phyloP scores from a whole-genome alignment of 1,140 invertebrate genomes.

The Ceratosolen solmsi region DNA sequence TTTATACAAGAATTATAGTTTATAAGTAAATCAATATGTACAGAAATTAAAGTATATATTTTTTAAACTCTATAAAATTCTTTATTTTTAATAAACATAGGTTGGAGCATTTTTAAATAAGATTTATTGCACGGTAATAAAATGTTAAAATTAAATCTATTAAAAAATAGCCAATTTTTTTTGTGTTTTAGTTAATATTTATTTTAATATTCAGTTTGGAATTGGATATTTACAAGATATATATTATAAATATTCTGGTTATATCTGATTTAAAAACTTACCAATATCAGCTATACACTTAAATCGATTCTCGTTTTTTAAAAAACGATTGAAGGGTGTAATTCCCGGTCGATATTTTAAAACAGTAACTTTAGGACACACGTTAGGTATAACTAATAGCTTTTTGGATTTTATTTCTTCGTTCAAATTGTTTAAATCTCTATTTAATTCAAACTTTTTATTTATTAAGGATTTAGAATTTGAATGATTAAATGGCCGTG shows the following conservation, averaged over 20 bases:
- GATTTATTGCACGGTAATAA: too few species aligned
- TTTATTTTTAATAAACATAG: too few species aligned
- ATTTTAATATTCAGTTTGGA: background rate
- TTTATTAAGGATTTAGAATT: background rate
- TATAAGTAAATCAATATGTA: too few species aligned
- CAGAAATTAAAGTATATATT: too few species aligned
- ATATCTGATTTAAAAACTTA: too few species aligned
- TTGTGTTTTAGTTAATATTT: too few species aligned
- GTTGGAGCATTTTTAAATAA: too few species aligned
- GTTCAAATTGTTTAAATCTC: background rate
- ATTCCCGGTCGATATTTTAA: background rate
- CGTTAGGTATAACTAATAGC: background rate
- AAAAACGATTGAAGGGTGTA: background rate
- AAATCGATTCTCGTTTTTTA: slow-evolving; percentile 2
- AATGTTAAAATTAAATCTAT: too few species aligned
- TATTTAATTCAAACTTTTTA: background rate
- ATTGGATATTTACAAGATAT: too few species aligned
- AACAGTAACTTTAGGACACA: slow-evolving; percentile 24
- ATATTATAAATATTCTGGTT: background rate
- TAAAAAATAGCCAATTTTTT: too few species aligned
- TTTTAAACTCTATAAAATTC: too few species aligned
- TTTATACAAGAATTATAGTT: too few species aligned
- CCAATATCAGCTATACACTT: slow-evolving; percentile 26
- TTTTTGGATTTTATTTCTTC: background rate
- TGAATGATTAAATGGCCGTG: background rate